Conservation (phyloP, 2,888 invertebrate species). For the Liopterus haemorrhoidalis region DNA sequence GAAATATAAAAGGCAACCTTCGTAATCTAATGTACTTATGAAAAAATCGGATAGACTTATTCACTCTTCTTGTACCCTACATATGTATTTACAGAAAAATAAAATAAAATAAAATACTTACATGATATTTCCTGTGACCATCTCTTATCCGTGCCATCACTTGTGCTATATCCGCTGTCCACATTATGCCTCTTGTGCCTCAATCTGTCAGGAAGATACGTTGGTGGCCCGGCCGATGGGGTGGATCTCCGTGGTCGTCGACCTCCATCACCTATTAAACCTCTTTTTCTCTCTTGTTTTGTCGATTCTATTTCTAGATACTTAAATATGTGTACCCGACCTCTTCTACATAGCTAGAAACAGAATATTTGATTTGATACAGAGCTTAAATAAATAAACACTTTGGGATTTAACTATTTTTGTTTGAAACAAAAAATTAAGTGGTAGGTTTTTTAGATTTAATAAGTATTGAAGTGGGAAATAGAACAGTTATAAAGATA, state of each 20-base stretch:
- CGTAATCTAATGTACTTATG: too few relatives aligned
- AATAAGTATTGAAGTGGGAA: not conserved
- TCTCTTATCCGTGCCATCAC: constrained; percentile 74
- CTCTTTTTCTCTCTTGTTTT: constrained; percentile 56
- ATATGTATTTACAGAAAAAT: too few relatives aligned
- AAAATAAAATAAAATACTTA: too few relatives aligned
- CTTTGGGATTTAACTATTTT: too few relatives aligned
- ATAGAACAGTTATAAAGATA: not conserved
- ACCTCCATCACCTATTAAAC: constrained; percentile 45
- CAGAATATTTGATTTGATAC: too few relatives aligned
- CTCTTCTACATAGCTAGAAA: constrained; percentile 78
- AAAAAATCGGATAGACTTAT: too few relatives aligned
- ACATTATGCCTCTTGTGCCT: constrained; percentile 67
- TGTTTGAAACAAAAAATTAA: too few relatives aligned
- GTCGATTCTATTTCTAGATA: constrained; percentile 84
- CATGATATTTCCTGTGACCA: constrained; percentile 74
- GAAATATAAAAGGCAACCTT: too few relatives aligned
- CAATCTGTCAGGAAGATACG: constrained; percentile 43
- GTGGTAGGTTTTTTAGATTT: too few relatives aligned
- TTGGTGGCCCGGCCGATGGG: constrained; percentile 42
- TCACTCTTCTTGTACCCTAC: too few relatives aligned
- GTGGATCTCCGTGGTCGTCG: constrained; percentile 40
- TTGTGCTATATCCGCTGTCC: constrained; percentile 85
- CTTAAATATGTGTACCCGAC: constrained; percentile 91
- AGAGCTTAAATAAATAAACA: not conserved